Evolutionary conservation across 2,113 vertebrate species (phyloP).

Genomic region (Equus quagga): DNA sequence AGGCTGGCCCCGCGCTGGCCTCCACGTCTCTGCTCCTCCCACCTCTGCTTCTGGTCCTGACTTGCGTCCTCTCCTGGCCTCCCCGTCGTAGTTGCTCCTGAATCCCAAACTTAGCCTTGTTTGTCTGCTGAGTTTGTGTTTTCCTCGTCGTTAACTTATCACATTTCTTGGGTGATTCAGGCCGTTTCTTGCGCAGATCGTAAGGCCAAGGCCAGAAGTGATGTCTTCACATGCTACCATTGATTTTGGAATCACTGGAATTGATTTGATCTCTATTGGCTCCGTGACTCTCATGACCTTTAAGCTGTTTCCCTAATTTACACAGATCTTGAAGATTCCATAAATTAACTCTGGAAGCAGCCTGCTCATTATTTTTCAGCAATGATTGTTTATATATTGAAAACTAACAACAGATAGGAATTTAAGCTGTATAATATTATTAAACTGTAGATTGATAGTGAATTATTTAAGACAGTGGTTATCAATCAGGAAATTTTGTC

Average conservation of each 20-base stretch:
- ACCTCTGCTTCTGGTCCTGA: background rate
- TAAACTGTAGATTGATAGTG: background rate
- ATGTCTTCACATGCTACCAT: background rate
- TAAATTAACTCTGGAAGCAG: background rate
- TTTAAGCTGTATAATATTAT: background rate
- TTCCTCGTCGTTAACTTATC: background rate
- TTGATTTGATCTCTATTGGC: background rate
- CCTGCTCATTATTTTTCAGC: conserved; percentile 13
- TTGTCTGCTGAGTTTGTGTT: background rate
- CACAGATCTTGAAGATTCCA: background rate
- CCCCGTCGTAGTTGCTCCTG: background rate
- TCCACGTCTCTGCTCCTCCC: too few species aligned
- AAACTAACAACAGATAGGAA: background rate
- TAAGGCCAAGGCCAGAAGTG: background rate
- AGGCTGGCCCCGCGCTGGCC: background rate
- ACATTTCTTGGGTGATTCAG: background rate
- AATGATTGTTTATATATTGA: background rate
- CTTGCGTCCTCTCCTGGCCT: background rate
- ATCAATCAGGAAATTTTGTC: background rate
- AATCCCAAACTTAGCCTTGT: background rate
- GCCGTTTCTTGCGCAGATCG: background rate
- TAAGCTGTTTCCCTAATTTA: background rate
- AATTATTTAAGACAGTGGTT: background rate
- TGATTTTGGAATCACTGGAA: background rate
- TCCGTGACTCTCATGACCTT: background rate